Evolutionary conservation across 2,113 vertebrate genomes (phyloP), one percentile per base, ranked within the genome.

Genomic region (Poecilia latipinna): DNA sequence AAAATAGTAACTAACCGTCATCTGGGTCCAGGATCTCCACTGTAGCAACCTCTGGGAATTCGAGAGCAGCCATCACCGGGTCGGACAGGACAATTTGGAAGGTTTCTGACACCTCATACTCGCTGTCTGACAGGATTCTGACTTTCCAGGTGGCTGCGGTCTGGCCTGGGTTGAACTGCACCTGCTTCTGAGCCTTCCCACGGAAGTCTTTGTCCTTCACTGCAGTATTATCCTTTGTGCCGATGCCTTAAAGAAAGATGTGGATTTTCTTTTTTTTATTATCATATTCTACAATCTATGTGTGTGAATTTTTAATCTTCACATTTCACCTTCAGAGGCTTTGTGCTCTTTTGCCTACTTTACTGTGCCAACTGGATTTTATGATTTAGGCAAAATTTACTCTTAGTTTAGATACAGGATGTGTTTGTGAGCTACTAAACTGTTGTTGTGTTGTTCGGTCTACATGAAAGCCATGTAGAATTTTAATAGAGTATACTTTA

Each of bases 141-240:
- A 98, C 96, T 78, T 93, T 91, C 97, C 97, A 99, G 0, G 92
- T 95, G 80, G 97, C 97, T 28, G 92, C 93, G 65, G 93, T 96
- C 90, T 99, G 97, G 62, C 97, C 97, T 0, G 97, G 97, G 90
- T 98, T 99, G 90, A 99, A 99, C 89, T 99, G 97, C 75, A 98
- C 97, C 81, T 99, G 97, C 69, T 95, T 97, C 88, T 99, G 97
- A 5, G 96, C 94, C 88, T 98, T 99, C 17, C 97, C 97, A 76
- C 93, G 94, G 88, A 98, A 99, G 83, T 99, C 97, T 87, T 95
- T 96, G 85, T 98, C 96, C 85, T 94, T 96, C 75, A 91, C 87
- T 35, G 97, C 97, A 1, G 95, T 96, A 42, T 95, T 96, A 54
- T 98, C 97, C 80, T 82, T 95, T 13, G 97, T 98, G 82, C 95